phyloP scores from a whole-genome alignment of 92 coral and sea anemone species.

The Porites divaricata region DNA sequence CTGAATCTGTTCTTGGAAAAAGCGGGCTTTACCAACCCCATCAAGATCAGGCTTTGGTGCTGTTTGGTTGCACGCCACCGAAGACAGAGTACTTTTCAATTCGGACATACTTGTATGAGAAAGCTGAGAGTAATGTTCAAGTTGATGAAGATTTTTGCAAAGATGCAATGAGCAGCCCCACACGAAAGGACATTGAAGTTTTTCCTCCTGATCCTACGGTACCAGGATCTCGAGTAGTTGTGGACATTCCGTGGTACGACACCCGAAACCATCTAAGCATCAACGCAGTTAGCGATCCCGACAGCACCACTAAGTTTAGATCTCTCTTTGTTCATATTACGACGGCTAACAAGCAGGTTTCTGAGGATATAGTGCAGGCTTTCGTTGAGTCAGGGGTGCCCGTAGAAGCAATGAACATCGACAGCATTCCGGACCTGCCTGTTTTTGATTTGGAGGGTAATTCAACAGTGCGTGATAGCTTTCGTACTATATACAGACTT shows the following conservation, averaged over 20 bases:
- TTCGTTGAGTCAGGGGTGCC: constrained; percentile 18
- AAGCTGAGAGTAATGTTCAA: not conserved
- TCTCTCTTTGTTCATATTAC: constrained; percentile 37
- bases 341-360: constrained; percentile 27
- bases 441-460: constrained; percentile 23
- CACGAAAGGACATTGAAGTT: constrained; percentile 8
- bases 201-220: constrained; percentile 36
- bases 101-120: constrained; percentile 33
- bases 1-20: not conserved
- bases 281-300: constrained; percentile 22
- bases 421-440: constrained; percentile 33
- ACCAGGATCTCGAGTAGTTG: constrained; percentile 25
- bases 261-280: constrained; percentile 27
- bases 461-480: constrained; percentile 30
- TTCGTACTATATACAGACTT: constrained; percentile 41
- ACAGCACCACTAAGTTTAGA: constrained; percentile 36
- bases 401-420: constrained; percentile 19
- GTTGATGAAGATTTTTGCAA: constrained; percentile 11
- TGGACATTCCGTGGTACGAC: constrained; percentile 28
- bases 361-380: constrained; percentile 16
- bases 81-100: constrained; percentile 31
- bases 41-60: constrained; percentile 33
- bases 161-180: constrained; percentile 19
- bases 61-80: constrained; percentile 33
- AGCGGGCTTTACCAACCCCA: constrained; percentile 25